A percentile compares a stretch with the other conserved stretches of the same genome.
Evolutionary conservation across 2,113 vertebrate genomes (phyloP).

Genomic region (Chloropsis cyanopogon): DNA sequence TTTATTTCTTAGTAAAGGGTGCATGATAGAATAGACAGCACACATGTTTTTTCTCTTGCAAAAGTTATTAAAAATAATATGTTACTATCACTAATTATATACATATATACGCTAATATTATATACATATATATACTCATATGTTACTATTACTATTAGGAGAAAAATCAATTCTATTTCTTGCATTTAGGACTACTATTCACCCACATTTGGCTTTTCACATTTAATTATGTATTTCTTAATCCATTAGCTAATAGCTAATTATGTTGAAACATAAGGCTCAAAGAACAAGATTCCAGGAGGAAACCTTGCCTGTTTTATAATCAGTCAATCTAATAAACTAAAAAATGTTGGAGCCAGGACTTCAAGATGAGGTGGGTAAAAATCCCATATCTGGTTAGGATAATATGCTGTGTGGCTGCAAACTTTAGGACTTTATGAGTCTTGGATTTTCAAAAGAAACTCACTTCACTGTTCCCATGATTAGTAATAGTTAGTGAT

Average conservation of each 20-base stretch:
- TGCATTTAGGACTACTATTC: neutral
- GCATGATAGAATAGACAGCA: neutral
- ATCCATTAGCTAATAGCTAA: neutral
- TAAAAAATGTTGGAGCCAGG: neutral
- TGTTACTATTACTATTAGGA: neutral
- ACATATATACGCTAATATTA: too few relatives aligned
- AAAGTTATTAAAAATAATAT: neutral
- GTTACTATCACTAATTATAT: too few relatives aligned
- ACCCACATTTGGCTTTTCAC: neutral
- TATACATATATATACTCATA: too few relatives aligned
- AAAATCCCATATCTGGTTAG: neutral
- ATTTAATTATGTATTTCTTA: neutral
- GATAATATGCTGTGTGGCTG: neutral
- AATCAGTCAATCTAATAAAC: neutral
- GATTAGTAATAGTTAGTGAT: neutral
- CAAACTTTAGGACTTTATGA: neutral
- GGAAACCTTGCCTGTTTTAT: neutral
- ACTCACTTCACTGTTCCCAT: neutral
- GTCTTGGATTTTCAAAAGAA: neutral
- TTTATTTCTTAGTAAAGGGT: neutral
- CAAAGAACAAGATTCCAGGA: neutral
- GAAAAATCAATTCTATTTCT: neutral
- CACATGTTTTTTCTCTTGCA: neutral
- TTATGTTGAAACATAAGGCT: neutral
- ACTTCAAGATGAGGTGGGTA: neutral